phyloP scores from a whole-genome alignment of 2,797 vertebrate species.

The Lindbergichthys nudifrons region DNA sequence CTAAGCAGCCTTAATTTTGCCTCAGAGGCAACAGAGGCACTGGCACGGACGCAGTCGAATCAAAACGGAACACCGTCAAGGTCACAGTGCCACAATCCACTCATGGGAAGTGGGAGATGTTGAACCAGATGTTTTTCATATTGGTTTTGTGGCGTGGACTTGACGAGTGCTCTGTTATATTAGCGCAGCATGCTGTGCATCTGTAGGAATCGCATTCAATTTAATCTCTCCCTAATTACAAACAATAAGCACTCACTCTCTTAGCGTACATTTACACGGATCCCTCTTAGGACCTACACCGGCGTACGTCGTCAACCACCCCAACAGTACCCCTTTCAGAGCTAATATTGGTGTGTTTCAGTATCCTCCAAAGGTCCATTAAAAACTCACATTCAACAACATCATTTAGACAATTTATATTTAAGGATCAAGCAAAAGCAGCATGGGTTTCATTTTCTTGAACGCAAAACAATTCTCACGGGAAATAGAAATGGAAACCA shows the following conservation, averaged over 20 bases:
- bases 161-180: constrained; percentile 79
- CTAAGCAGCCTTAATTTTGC: constrained; percentile 60
- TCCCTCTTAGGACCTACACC: constrained; percentile 50
- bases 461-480: constrained; percentile 64
- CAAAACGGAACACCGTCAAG: constrained; percentile 75
- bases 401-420: constrained; percentile 74
- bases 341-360: constrained; percentile 62
- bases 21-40: constrained; percentile 54
- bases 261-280: constrained; percentile 62
- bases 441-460: constrained; percentile 59
- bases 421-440: constrained; percentile 70
- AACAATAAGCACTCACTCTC: constrained; percentile 69
- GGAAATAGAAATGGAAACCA: constrained; percentile 73
- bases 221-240: constrained; percentile 77
- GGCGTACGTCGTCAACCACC: constrained; percentile 47
- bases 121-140: constrained; percentile 87
- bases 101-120: constrained; percentile 80
- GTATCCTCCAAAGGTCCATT: constrained; percentile 63
- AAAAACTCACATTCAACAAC: constrained; percentile 66
- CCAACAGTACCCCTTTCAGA: constrained; percentile 41
- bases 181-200: constrained; percentile 69
- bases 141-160: constrained; percentile 72
- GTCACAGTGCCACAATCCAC: constrained; percentile 78
- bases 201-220: constrained; percentile 73
- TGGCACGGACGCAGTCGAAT: constrained; percentile 63